Evolutionary conservation across 2,113 vertebrate genomes (phyloP).

Genomic region (Eulemur macaco): DNA sequence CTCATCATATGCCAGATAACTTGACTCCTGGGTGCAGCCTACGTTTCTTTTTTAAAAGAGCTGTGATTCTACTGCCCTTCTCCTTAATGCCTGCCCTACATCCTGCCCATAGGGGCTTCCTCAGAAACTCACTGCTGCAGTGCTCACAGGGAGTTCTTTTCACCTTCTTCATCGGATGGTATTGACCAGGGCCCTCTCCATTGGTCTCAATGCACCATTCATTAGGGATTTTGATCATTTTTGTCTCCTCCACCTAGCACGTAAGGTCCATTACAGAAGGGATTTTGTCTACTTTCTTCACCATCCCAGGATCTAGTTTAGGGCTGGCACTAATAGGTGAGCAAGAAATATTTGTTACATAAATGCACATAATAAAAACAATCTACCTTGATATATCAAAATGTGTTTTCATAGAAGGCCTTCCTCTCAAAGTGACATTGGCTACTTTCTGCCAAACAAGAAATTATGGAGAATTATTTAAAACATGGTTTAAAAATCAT

Average conservation of each 20-base stretch:
- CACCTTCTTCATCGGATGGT: not conserved
- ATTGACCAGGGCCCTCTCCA: not conserved
- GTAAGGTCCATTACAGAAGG: not conserved
- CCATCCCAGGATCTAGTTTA: not conserved
- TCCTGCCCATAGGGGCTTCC: not conserved
- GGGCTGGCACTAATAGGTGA: not conserved
- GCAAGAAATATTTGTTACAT: not conserved
- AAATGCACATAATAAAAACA: not conserved
- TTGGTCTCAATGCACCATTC: not conserved
- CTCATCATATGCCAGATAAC: not conserved
- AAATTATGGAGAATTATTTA: constrained; percentile 13
- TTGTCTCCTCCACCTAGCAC: not conserved
- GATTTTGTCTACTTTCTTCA: not conserved
- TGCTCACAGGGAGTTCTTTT: not conserved
- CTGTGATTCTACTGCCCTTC: not conserved
- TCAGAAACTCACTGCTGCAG: not conserved
- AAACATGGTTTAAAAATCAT: constrained; percentile 22
- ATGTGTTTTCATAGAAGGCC: not conserved
- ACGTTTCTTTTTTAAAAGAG: not conserved
- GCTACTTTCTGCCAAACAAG: constrained; percentile 20
- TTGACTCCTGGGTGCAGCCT: not conserved
- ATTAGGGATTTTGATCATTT: not conserved
- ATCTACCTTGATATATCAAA: not conserved
- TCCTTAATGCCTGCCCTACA: not conserved
- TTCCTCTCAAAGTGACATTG: not conserved